Evolutionary conservation across 2,888 invertebrate species (phyloP), one percentile per base, ranked within the genome.

Genomic region (Drosophila nr. perissopoda): DNA sequence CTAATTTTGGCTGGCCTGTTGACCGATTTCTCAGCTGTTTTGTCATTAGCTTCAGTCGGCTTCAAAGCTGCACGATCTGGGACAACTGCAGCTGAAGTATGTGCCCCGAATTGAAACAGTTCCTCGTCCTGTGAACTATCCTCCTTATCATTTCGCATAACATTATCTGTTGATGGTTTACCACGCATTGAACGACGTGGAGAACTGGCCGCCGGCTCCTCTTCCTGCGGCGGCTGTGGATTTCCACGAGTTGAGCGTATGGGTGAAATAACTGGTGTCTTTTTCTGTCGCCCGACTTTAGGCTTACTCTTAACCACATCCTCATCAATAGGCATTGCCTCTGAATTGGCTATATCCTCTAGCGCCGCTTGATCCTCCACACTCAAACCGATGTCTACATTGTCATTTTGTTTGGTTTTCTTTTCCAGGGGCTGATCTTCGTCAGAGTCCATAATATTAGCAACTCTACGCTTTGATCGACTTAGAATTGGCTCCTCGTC

Each of bases 51-150:
- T n/a, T 58, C 46, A 27, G 40, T 25, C 7, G 66, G 10, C 10
- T 57, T 59, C 4, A 34, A 51, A 21, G 31, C 29, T 7, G 52
- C 36, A 25, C 31, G 60, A 31, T 49, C 53, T 8, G 31, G 10
- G 25, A n/a, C 56, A 56, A n/a, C 33, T 25, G 62, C 11, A 27
- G 51, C 36, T 18, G 64, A 4, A 2, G 51, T 4, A 3, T 52
- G 62, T 0, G 67, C 18, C n/a, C 70, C 74, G 51, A 85, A 88
- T 38, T 80, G 76, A 36, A 89, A 90, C 0, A 81, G 70, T 2
- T 0, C 62, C 8, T 38, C 57, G 16, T 75, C 75, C 2, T 71
- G 70, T 1, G 67, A 68, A 25, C 63, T 71, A 4, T 73, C 63
- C 11, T 70, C 64, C 18, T 66, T 21, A 11, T 29, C 65, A 16